These are phyloP conservation scores for Caloenas nicobarica DNA, from an alignment of 2,113 vertebrate genomes.

Conservation along the genomic window DNA sequence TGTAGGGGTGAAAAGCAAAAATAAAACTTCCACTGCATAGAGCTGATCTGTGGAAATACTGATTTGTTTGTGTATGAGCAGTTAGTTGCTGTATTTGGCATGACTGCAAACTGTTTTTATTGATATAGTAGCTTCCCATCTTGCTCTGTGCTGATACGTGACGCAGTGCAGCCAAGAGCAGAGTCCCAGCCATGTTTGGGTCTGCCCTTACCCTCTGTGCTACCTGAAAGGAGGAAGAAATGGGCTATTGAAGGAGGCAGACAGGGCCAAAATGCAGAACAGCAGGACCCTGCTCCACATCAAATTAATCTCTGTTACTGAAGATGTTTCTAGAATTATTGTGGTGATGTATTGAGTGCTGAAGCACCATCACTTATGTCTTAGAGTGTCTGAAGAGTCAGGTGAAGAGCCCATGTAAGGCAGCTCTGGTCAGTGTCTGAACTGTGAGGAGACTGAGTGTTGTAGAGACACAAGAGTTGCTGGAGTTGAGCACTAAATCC, in stretches of 20 bases:
- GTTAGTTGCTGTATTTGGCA: neutral
- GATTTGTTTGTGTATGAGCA: neutral
- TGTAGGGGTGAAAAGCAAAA: neutral
- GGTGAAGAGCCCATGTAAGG: neutral
- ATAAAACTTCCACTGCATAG: neutral
- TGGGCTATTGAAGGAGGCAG: neutral
- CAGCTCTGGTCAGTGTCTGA: neutral
- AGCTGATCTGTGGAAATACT: neutral
- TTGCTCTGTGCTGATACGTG: neutral
- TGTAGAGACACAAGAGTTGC: neutral
- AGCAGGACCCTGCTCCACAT: neutral
- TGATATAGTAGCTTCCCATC: neutral
- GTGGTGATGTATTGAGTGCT: neutral
- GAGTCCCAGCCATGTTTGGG: rapidly evolving
- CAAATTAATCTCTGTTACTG: neutral
- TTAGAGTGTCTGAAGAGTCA: neutral
- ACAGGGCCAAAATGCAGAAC: neutral
- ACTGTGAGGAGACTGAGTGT: neutral
- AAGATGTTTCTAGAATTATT: neutral
- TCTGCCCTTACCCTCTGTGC: too few species aligned
- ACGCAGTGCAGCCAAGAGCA: neutral
- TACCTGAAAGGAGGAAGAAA: too few species aligned
- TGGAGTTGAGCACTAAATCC: neutral
- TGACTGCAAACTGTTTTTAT: neutral
- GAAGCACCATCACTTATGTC: neutral